A percentile compares a stretch with the other conserved stretches of the same genome.
These are phyloP conservation scores for Epinotia demarniana DNA, from an alignment of 2,888 invertebrate species.

Conservation along the genomic window DNA sequence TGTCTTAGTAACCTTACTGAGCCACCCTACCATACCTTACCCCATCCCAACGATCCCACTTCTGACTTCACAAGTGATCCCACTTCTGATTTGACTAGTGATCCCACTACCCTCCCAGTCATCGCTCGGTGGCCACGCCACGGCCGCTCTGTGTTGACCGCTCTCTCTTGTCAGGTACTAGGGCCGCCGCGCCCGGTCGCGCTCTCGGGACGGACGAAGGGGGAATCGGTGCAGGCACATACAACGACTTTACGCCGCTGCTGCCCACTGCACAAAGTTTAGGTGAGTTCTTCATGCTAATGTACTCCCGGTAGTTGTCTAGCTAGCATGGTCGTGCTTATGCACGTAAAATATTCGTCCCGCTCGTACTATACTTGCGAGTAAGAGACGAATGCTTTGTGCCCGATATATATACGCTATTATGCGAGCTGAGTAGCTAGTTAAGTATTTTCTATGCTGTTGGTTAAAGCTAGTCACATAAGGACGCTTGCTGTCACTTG, in stretches of 20 bases:
- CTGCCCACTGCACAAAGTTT: constrained; percentile 74
- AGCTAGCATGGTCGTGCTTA: no score
- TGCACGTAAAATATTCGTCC: no score
- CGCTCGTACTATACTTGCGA: no score
- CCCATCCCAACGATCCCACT: constrained; percentile 21
- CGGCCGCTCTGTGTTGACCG: constrained; percentile 66
- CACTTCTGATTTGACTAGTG: background rate
- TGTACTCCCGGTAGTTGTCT: background rate
- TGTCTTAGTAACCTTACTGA: constrained; percentile 71
- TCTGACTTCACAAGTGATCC: background rate
- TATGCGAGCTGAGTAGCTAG: background rate
- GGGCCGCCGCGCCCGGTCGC: constrained; percentile 83
- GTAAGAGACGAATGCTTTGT: no score
- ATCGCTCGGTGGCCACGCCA: constrained; percentile 47
- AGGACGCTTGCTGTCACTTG: background rate
- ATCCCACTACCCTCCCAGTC: constrained; percentile 23
- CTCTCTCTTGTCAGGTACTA: constrained; percentile 81
- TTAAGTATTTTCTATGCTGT: no score
- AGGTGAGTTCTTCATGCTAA: constrained; percentile 62
- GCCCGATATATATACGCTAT: no score
- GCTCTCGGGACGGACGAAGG: constrained; percentile 79
- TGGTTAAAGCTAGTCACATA: background rate
- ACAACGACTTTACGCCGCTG: constrained; percentile 69
- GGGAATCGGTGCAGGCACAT: constrained; percentile 79
- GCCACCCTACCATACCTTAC: constrained; percentile 10